Base-by-base conservation (phyloP, 37 sponge, comb jelly and placozoan species). In the Spongilla lacustris region DNA sequence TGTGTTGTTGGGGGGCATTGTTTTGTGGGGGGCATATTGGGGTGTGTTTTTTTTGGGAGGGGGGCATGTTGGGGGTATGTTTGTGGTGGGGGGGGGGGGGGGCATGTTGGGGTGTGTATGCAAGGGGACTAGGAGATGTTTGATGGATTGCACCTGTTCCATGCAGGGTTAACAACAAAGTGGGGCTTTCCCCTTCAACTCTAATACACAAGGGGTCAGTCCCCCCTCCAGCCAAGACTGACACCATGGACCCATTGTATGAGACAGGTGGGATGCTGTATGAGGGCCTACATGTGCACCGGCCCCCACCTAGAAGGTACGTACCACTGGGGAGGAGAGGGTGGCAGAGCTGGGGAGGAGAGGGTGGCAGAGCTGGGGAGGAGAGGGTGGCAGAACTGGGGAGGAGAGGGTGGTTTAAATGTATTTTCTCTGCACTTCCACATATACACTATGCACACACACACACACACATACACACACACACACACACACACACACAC, bases 281-380 rank as follows among this genome's bases (percentile, higher is more conserved):
- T 68, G 91, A 90, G 50, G 91, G 78, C 30, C 82, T 90, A 23
- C 85, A 90, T 49, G 81, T 90, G 48, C 91, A 90, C 35, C 66
- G 50, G 21, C 86, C 86, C 19, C 91, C 91, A n/a, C 91, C 91
- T 66, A 81, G 91, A 77, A 85, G 86, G 91, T 90, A 72, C 21
- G 75, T 28, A 75, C 12, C 5, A 78, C 26, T n/a, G n/a, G n/a
- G n/a, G n/a, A n/a, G n/a, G 6, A 6, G 41, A 6, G 41, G 3
- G 41, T 41, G 41, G 41, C 41, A 6, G 41, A 9, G 6, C 6
- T 41, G 41, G 41, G 6, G 41, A 41, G 41, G 6, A 9, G 41
- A 41, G 6, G 41, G 41, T 41, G 41, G 41, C 6, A 6, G 41
- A 6, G 41, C 6, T 9, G 6, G 41, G 41, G 41, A 6, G 6